Evolutionary conservation across 2,797 vertebrate genomes (phyloP).

Genomic region (Periophthalmus magnuspinnatus): DNA sequence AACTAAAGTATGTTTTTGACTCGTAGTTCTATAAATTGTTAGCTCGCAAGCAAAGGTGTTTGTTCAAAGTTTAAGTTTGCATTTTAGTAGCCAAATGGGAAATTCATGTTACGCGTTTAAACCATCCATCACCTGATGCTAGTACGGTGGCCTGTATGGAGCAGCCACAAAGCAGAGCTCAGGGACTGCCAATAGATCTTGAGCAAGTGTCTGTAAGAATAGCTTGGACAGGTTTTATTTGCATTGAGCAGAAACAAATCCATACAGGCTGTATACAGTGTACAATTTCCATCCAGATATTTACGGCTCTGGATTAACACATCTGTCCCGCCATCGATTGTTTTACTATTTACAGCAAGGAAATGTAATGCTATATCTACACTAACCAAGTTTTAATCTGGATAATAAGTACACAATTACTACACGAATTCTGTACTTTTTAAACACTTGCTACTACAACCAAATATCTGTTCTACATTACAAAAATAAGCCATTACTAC

Average conservation of each 20-base stretch:
- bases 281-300: neutral
- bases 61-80: neutral
- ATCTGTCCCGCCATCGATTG: neutral
- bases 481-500: no score
- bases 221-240: neutral
- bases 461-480: neutral
- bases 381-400: neutral
- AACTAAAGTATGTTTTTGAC: no score
- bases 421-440: neutral
- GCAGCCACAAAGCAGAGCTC: slow-evolving; percentile 8
- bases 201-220: slow-evolving; percentile 3
- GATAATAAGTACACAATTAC: neutral
- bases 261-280: neutral
- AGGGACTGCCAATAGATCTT: slow-evolving; percentile 1
- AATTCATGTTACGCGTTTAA: neutral
- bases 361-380: neutral
- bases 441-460: neutral
- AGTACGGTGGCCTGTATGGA: neutral
- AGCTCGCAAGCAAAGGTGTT: neutral
- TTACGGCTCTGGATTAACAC: neutral
- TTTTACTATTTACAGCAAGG: neutral
- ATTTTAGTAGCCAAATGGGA: neutral
- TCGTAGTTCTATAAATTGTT: no score
- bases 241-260: neutral
- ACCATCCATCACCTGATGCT: neutral